Evolutionary conservation across 2,797 vertebrate species (phyloP).

Genomic region (Poeciliopsis turneri): DNA sequence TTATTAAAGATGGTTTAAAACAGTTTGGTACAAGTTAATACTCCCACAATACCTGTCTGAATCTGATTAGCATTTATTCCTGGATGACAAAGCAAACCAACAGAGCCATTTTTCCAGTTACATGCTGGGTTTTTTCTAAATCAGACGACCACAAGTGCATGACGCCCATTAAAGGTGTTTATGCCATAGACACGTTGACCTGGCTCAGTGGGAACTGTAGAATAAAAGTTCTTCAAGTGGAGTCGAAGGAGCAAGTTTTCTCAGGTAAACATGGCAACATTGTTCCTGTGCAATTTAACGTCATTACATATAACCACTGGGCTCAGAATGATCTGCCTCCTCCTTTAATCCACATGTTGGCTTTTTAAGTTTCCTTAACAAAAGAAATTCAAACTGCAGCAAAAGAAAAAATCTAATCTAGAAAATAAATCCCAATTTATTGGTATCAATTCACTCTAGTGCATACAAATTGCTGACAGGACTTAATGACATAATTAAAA

Average conservation of each 20-base stretch:
- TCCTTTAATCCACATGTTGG: neutral
- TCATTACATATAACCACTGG: neutral
- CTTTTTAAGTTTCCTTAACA: neutral
- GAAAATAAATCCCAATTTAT: neutral
- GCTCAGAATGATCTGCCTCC: neutral
- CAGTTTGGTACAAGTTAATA: neutral
- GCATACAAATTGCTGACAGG: neutral
- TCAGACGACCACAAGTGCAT: neutral
- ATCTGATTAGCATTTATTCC: slow-evolving; percentile 21
- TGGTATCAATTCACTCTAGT: neutral
- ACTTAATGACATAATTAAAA: neutral
- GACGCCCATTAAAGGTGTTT: slow-evolving; percentile 1
- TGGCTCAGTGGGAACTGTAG: neutral
- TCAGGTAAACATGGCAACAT: neutral
- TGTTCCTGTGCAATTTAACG: neutral
- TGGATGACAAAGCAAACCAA: neutral
- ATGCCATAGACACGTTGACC: neutral
- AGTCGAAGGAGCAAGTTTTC: neutral
- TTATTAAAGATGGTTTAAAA: neutral
- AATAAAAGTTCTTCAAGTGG: slow-evolving; percentile 1
- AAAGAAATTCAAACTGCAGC: neutral
- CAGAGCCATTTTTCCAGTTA: neutral
- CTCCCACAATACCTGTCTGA: neutral
- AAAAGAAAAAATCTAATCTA: neutral
- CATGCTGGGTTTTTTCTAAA: neutral